These are phyloP conservation scores for Empis stercorea DNA, from an alignment of 2,888 invertebrate genomes.

Conservation along the genomic window DNA sequence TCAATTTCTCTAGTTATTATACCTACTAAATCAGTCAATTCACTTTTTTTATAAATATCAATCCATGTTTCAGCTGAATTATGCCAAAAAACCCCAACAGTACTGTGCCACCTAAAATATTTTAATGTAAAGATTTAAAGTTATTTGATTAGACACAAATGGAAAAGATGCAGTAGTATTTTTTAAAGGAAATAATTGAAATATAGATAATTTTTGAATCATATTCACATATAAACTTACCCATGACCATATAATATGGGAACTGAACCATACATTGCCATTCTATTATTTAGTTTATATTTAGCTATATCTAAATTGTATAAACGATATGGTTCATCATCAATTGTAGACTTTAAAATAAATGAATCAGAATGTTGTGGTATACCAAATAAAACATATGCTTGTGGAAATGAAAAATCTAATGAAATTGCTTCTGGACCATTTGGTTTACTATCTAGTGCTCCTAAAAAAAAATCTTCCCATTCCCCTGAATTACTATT, in stretches of 20 bases:
- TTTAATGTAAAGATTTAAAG: neutral
- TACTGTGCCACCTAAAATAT: slow-evolving; percentile 46
- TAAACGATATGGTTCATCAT: slow-evolving; percentile 77
- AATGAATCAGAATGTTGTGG: slow-evolving; percentile 95
- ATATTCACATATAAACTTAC: no score
- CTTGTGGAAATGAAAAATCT: slow-evolving; percentile 86
- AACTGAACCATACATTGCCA: slow-evolving; percentile 93
- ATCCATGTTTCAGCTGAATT: slow-evolving; percentile 99
- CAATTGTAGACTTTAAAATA: slow-evolving; percentile 70
- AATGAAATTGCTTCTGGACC: slow-evolving; percentile 91
- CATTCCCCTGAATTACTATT: slow-evolving; percentile 67
- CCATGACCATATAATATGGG: slow-evolving; percentile 91
- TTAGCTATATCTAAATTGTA: slow-evolving; percentile 99
- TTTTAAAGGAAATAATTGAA: no score
- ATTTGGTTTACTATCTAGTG: slow-evolving; percentile 84
- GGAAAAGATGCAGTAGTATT: no score
- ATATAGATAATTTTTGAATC: no score
- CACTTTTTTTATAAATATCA: slow-evolving; percentile 45
- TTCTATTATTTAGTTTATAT: slow-evolving; percentile 84
- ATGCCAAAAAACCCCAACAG: slow-evolving; percentile 89
- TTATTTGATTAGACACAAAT: no score
- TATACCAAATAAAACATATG: slow-evolving; percentile 85
- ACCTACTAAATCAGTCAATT: no score
- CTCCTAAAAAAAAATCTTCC: slow-evolving; percentile 92
- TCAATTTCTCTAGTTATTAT: no score